A percentile compares a stretch with the other conserved stretches of the same genome.
Evolutionary conservation across 92 coral and sea anemone genomes (phyloP).

Genomic region (Phymanthus crucifer): DNA sequence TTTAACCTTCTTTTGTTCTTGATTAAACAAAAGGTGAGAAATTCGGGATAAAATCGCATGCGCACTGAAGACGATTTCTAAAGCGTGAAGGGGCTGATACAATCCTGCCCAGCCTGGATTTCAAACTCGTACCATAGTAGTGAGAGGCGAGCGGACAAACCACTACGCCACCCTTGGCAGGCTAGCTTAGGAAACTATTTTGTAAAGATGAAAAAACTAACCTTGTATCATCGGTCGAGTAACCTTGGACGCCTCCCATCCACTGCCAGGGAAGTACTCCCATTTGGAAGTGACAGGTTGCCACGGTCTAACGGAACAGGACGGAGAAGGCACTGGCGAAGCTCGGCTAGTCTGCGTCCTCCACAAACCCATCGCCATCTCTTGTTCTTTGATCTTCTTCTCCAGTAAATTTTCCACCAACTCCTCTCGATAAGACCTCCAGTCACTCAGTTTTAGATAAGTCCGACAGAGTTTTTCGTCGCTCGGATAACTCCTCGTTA

Average conservation of each 20-base stretch:
- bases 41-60: no score
- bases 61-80: no score
- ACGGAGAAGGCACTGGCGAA: constrained; percentile 79
- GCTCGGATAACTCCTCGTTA: constrained; percentile 64
- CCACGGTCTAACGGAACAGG: constrained; percentile 66
- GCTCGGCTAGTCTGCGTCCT: constrained; percentile 54
- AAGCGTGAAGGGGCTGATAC: no score
- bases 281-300: constrained; percentile 51
- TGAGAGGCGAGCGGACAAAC: no score
- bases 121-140: no score
- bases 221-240: constrained; percentile 55
- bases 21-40: no score
- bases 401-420: constrained; percentile 74
- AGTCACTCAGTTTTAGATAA: constrained; percentile 78
- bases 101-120: no score
- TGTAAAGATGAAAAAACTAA: constrained; percentile 32
- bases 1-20: no score
- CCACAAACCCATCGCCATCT: constrained; percentile 67
- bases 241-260: constrained; percentile 61
- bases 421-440: constrained; percentile 90
- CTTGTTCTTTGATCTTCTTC: constrained; percentile 48
- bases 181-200: no score
- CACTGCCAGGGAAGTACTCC: constrained; percentile 66
- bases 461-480: constrained; percentile 71
- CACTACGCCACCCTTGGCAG: no score